phyloP scores from a whole-genome alignment of 2,888 invertebrate species.

The Diabrotica balteata region DNA sequence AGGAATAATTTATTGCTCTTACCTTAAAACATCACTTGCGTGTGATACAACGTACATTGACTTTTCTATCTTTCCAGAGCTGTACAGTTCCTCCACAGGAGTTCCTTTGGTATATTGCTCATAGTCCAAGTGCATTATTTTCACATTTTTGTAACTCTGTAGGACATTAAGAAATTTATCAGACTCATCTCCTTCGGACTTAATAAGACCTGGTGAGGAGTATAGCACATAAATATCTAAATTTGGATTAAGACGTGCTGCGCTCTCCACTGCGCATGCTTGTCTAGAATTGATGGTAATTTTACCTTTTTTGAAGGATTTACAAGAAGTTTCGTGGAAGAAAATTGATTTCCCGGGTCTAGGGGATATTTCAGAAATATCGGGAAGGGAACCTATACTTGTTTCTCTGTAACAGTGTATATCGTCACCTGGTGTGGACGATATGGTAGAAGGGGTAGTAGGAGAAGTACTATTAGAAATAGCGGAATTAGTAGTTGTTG shows the following conservation, averaged over 20 bases:
- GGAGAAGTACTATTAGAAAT: too few species aligned
- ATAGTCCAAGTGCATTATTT: constrained; percentile 63
- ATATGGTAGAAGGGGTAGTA: too few species aligned
- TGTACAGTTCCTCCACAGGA: constrained; percentile 66
- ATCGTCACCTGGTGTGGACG: background rate
- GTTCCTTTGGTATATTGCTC: constrained; percentile 64
- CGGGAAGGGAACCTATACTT: constrained; percentile 45
- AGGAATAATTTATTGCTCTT: constrained; percentile 2
- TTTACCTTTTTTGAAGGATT: constrained; percentile 54
- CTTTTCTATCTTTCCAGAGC: constrained; percentile 59
- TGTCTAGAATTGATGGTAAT: constrained; percentile 63
- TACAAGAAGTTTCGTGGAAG: constrained; percentile 73
- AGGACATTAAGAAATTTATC: constrained; percentile 57
- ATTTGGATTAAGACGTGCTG: constrained; percentile 67
- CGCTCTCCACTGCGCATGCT: constrained; percentile 74
- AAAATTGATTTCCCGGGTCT: constrained; percentile 65
- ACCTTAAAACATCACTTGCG: constrained; percentile 68
- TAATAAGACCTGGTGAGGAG: constrained; percentile 59
- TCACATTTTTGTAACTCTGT: constrained; percentile 62
- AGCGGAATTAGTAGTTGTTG: too few species aligned
- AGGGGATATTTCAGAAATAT: constrained; percentile 51
- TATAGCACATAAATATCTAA: constrained; percentile 66
- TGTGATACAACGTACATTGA: constrained; percentile 68
- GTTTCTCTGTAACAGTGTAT: constrained; percentile 50
- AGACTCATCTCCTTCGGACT: constrained; percentile 43